Evolutionary conservation across 1,140 invertebrate species (phyloP).

Genomic region (Papilio xuthus): DNA sequence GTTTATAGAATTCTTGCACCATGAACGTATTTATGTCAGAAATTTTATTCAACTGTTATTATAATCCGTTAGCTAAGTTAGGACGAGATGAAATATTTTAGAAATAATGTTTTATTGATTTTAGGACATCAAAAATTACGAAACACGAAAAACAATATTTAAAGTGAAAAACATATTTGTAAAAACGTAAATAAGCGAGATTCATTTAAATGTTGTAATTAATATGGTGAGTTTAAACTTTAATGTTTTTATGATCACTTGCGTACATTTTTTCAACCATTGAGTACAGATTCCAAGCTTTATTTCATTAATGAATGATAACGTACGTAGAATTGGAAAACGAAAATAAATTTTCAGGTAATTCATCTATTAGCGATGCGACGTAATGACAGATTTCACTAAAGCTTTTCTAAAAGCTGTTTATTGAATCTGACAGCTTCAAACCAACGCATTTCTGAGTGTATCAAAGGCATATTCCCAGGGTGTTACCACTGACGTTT

Average conservation of each 20-base stretch:
- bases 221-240: background rate
- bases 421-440: background rate
- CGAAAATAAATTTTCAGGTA: slow-evolving; percentile 8
- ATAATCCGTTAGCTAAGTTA: too few species aligned
- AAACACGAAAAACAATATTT: too few species aligned
- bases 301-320: background rate
- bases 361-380: slow-evolving; percentile 20
- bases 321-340: background rate
- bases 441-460: background rate
- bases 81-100: too few species aligned
- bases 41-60: too few species aligned
- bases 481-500: slow-evolving; percentile 48
- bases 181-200: too few species aligned
- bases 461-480: background rate
- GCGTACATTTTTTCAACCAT: background rate
- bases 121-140: too few species aligned
- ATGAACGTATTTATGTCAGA: background rate
- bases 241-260: background rate
- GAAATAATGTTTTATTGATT: too few species aligned
- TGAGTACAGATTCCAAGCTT: background rate
- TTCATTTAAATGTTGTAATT: too few species aligned
- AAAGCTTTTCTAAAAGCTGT: background rate
- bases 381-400: slow-evolving; percentile 16
- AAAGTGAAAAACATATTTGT: too few species aligned
- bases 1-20: background rate